These are phyloP conservation scores for Aeoliscus strigatus DNA, from an alignment of 2,797 vertebrate species.

Conservation along the genomic window DNA sequence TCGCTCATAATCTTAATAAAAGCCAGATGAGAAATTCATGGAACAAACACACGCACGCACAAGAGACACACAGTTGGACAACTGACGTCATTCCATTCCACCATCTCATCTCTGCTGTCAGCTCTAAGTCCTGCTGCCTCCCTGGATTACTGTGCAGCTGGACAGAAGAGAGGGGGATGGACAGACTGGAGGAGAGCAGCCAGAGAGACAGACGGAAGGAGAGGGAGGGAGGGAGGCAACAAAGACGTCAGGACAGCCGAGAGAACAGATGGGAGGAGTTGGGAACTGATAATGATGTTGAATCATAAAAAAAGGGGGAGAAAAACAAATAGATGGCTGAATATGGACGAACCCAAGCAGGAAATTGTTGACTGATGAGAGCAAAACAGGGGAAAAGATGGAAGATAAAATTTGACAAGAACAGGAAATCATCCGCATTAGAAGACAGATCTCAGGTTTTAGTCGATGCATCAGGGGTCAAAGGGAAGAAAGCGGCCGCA, in stretches of 20 bases:
- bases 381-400: slow-evolving; percentile 5
- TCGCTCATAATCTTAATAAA: slow-evolving; percentile 50
- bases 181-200: slow-evolving; percentile 23
- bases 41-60: slow-evolving; percentile 45
- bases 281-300: no score
- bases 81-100: slow-evolving; percentile 70
- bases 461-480: background rate
- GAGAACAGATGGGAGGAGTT: slow-evolving; percentile 9
- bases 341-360: no score
- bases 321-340: no score
- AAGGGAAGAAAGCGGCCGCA: slow-evolving; percentile 1
- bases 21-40: slow-evolving; percentile 67
- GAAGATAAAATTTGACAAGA: slow-evolving; percentile 2
- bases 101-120: slow-evolving; percentile 71
- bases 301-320: slow-evolving; percentile 9
- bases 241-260: slow-evolving; percentile 11
- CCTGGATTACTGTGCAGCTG: slow-evolving; percentile 66
- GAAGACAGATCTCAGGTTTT: background rate
- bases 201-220: slow-evolving; percentile 31
- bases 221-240: slow-evolving; percentile 21
- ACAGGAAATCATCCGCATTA: background rate
- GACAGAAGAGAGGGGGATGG: slow-evolving; percentile 46
- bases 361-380: slow-evolving; percentile 23
- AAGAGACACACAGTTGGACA: slow-evolving; percentile 41
- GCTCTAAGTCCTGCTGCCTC: slow-evolving; percentile 69